phyloP scores from a whole-genome alignment of 2,888 invertebrate genomes.

The Melanophora roralis region DNA sequence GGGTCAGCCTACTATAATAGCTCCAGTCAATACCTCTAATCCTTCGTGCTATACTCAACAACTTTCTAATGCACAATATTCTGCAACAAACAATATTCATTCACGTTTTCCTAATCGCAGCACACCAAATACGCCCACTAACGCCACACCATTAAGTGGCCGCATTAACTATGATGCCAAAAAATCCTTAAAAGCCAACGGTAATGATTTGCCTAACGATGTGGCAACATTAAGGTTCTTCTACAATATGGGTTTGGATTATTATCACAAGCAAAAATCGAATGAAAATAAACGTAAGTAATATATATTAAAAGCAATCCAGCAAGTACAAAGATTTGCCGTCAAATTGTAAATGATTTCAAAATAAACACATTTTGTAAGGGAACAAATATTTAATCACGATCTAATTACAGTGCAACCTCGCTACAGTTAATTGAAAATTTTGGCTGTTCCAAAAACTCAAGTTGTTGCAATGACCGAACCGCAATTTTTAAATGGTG shows the following conservation, averaged over 20 bases:
- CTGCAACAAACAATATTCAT: constrained; percentile 20
- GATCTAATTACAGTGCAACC: too few species aligned
- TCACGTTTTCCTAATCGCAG: constrained; percentile 44
- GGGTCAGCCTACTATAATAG: constrained; percentile 24
- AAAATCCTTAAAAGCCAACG: constrained; percentile 69
- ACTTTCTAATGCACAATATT: not conserved
- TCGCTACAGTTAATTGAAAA: too few species aligned
- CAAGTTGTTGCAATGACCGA: too few species aligned
- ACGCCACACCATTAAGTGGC: constrained; percentile 60
- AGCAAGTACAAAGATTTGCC: too few species aligned
- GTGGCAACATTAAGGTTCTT: constrained; percentile 82
- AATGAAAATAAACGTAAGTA: constrained; percentile 43
- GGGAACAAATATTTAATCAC: too few species aligned
- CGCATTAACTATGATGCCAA: constrained; percentile 69
- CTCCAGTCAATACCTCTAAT: constrained; percentile 46
- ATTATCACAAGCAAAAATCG: constrained; percentile 53
- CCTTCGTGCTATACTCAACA: constrained; percentile 24
- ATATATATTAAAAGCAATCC: too few species aligned
- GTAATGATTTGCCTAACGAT: constrained; percentile 77
- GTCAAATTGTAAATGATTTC: too few species aligned
- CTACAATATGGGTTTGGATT: constrained; percentile 83
- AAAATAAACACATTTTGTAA: too few species aligned
- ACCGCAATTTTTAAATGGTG: too few species aligned
- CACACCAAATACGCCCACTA: constrained; percentile 42
- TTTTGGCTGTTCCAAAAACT: too few species aligned